phyloP scores from a whole-genome alignment of 1,140 invertebrate species.

The Bactericera cockerelli region DNA sequence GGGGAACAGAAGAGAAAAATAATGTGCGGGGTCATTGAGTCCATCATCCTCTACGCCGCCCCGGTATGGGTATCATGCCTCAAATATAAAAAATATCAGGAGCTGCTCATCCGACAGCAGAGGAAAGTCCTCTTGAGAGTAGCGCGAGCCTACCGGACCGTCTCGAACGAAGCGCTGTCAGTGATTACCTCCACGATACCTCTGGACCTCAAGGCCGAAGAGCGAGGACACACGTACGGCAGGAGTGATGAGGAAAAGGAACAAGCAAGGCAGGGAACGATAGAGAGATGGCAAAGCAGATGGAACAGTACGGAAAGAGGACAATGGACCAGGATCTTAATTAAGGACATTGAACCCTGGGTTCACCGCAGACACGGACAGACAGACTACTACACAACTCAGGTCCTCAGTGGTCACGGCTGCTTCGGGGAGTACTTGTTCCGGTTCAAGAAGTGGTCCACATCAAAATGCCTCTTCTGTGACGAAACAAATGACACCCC shows the following conservation, averaged over 20 bases:
- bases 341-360: slow-evolving; percentile 17
- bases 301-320: slow-evolving; percentile 17
- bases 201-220: slow-evolving; percentile 11
- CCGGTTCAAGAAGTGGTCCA: slow-evolving; percentile 19
- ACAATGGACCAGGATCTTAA: slow-evolving; percentile 19
- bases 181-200: slow-evolving; percentile 9
- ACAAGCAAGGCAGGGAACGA: background rate
- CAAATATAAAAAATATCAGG: background rate
- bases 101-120: background rate
- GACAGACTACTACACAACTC: slow-evolving; percentile 21
- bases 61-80: background rate
- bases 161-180: slow-evolving; percentile 11
- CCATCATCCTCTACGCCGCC: background rate
- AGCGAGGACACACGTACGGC: background rate
- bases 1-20: background rate
- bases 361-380: slow-evolving; percentile 16
- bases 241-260: background rate
- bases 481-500: slow-evolving; percentile 16
- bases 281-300: slow-evolving; percentile 13
- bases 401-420: slow-evolving; percentile 26
- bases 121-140: background rate
- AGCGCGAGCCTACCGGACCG: slow-evolving; percentile 9
- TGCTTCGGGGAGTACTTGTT: slow-evolving; percentile 24
- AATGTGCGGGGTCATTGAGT: background rate
- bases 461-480: slow-evolving; percentile 16